Base-by-base conservation (phyloP, 2,888 invertebrate genomes). In the Phytoseiulus persimilis region DNA sequence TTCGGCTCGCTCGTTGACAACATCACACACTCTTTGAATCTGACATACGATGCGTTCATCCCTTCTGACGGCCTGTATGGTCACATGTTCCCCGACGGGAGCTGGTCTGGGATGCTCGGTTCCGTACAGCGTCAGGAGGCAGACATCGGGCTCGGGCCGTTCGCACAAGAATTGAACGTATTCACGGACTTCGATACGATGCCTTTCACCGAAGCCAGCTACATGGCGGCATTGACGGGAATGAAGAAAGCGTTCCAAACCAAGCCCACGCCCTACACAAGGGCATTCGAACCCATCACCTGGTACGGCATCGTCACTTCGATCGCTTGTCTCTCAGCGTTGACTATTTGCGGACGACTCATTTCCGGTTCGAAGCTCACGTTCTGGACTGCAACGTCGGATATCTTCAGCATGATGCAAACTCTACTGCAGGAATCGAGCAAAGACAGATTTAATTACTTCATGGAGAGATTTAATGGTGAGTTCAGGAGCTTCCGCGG, bases 1-100 rank as follows among this genome's bases (percentile, higher is more conserved):
- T 87, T 87, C 33, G 87, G 87, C 39, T 39, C n/a, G 9, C 87
- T 87, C n/a, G 18, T 87, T 87, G 32, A 32, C 32, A 87, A 87
- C 39, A 9, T 87, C 9, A 87, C 87, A 1, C 11, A 31, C 6
- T 87, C 87, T 11, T 9, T 87, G 87, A 33, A 33, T 32, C 32
- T 87, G 14, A 87, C 87, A 0, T 87, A 87, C n/a, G 33, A 87
- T 2, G 33, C 33, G 3, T 2, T 39, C 0, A 33, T 32, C 1
- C 33, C 33, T 28, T 3, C 33, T 0, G 33, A 87, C n/a, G 87
- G 87, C 18, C 32, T 32, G 32, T 87, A 87, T n/a, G 87, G 87
- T 3, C 87, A 32, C 0, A 33, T 9, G 32, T 32, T 32, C 33
- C 39, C 39, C 39, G 87, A 87, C 9, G 23, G 23, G 18, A 32